Evolutionary conservation across 2,113 vertebrate species (phyloP).

Genomic region (Octodon degus): DNA sequence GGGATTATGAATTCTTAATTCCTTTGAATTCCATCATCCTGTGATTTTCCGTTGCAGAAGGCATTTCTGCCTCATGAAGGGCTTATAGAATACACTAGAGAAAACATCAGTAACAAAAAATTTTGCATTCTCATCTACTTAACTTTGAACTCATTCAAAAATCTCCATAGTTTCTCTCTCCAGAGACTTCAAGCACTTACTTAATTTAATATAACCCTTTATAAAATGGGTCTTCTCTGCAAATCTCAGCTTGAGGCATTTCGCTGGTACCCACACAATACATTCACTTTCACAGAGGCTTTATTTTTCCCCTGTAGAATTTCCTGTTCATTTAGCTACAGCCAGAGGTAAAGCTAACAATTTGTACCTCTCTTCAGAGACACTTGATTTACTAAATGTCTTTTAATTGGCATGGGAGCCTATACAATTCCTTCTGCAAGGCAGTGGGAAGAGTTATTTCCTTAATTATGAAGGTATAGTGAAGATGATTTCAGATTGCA

Average conservation of each 20-base stretch:
- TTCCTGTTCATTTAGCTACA: conserved; percentile 70
- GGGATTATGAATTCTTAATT: not conserved
- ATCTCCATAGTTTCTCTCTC: conserved; percentile 28
- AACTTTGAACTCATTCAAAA: conserved; percentile 63
- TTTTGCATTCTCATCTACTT: conserved; percentile 41
- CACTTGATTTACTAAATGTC: conserved; percentile 55
- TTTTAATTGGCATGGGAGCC: conserved; percentile 67
- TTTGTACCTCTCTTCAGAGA: conserved; percentile 57
- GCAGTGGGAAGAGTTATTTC: conserved; percentile 6
- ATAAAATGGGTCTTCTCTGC: conserved; percentile 70
- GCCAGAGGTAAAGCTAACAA: conserved; percentile 72
- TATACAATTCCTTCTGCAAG: not conserved
- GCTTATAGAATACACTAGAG: not conserved
- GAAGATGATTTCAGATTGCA: not conserved
- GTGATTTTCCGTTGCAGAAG: not conserved
- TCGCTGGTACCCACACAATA: conserved; percentile 36
- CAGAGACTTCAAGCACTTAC: conserved; percentile 52
- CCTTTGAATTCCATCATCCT: not conserved
- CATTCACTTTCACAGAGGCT: conserved; percentile 23
- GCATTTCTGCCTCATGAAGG: not conserved
- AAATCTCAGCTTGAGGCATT: conserved; percentile 63
- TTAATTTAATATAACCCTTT: conserved; percentile 75
- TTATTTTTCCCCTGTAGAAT: conserved; percentile 47
- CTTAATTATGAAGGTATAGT: conserved; percentile 38
- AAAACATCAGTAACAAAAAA: conserved; percentile 30